phyloP scores from a whole-genome alignment of 2,797 vertebrate species.

The Sebastes cheni region DNA sequence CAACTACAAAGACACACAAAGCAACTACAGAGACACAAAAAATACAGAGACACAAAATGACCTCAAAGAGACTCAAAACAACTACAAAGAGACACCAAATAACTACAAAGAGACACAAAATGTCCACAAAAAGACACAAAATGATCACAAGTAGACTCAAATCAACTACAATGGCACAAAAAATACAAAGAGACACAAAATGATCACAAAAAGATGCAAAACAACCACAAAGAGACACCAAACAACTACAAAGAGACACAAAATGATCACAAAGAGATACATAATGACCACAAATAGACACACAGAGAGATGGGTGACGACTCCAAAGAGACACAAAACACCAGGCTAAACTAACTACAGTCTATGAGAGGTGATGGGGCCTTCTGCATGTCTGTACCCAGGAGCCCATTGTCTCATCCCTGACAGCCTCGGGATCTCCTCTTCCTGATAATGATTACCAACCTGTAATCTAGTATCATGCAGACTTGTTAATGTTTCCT shows the following conservation, averaged over 20 bases:
- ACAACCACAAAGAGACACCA: background rate
- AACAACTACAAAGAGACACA: too few relatives aligned
- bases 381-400: background rate
- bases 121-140: too few relatives aligned
- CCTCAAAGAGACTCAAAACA: too few relatives aligned
- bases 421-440: background rate
- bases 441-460: conserved; percentile 41
- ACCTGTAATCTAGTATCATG: background rate
- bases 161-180: too few relatives aligned
- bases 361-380: background rate
- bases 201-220: background rate
- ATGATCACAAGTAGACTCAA: too few relatives aligned
- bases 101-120: too few relatives aligned
- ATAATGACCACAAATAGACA: background rate
- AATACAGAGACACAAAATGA: too few relatives aligned
- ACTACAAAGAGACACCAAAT: too few relatives aligned
- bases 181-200: background rate
- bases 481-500: conserved; percentile 50
- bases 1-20: too few relatives aligned
- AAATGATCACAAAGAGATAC: background rate
- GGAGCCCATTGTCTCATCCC: background rate
- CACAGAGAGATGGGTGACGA: background rate
- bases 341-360: background rate
- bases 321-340: background rate
- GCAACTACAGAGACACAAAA: too few relatives aligned